phyloP scores from a whole-genome alignment of 2,797 vertebrate genomes.

The Morelia viridis region DNA sequence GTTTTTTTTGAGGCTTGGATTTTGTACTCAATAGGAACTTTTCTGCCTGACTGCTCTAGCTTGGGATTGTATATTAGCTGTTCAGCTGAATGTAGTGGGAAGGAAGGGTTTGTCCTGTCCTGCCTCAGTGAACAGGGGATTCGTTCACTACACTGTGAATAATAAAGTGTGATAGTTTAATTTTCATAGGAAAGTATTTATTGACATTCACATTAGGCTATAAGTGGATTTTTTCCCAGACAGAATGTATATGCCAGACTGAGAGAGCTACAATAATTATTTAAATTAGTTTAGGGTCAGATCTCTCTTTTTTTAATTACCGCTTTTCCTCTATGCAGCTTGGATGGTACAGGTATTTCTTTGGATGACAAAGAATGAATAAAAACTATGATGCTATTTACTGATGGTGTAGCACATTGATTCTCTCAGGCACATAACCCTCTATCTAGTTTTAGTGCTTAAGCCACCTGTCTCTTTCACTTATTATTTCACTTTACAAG shows the following conservation, averaged over 20 bases:
- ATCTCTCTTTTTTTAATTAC: conserved; percentile 64
- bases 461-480: conserved; percentile 54
- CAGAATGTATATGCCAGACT: conserved; percentile 34
- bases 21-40: too few relatives aligned
- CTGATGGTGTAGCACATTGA: conserved; percentile 64
- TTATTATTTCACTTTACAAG: conserved; percentile 47
- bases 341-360: conserved; percentile 65
- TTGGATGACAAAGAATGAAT: conserved; percentile 73
- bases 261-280: conserved; percentile 55
- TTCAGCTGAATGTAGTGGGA: too few relatives aligned
- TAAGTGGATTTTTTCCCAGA: not conserved
- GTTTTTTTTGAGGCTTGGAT: too few relatives aligned
- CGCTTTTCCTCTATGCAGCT: conserved; percentile 58
- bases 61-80: too few relatives aligned
- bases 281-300: conserved; percentile 61
- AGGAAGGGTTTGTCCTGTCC: too few relatives aligned
- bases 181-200: conserved; percentile 31
- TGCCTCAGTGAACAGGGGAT: too few relatives aligned
- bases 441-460: conserved; percentile 63
- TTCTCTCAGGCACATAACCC: conserved; percentile 47
- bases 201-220: not conserved
- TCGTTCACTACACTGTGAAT: not conserved
- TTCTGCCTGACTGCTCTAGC: too few relatives aligned
- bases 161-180: conserved; percentile 6
- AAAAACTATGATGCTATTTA: conserved; percentile 66